Percentiles rank a stretch among this genome's conserved stretches.
Evolutionary conservation across 2,113 vertebrate genomes (phyloP).

Genomic region (Catagonus wagneri): DNA sequence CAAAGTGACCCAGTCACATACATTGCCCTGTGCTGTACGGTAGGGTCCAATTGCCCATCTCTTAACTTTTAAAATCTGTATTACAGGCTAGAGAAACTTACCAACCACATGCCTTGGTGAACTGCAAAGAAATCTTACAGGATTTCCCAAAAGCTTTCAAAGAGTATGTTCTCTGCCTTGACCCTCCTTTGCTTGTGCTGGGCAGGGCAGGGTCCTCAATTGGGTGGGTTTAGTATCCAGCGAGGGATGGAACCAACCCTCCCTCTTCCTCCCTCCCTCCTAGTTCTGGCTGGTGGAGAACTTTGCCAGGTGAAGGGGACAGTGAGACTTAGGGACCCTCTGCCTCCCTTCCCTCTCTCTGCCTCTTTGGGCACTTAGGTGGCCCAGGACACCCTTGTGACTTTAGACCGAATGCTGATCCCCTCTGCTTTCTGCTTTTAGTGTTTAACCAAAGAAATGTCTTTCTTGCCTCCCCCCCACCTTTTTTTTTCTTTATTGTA

Average conservation of each 20-base stretch:
- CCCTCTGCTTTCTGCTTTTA: not conserved
- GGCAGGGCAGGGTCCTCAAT: not conserved
- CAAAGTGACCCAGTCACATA: no score
- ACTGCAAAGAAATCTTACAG: not conserved
- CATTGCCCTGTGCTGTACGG: no score
- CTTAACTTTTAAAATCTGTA: not conserved
- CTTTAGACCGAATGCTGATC: accelerated
- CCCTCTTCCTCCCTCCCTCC: not conserved
- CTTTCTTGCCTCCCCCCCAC: accelerated
- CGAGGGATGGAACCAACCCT: not conserved
- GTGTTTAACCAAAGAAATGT: not conserved
- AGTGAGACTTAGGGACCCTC: accelerated
- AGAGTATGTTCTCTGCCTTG: not conserved
- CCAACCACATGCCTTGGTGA: not conserved
- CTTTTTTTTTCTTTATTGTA: not conserved
- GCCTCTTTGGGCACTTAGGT: not conserved
- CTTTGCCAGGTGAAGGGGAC: not conserved
- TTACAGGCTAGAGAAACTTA: not conserved
- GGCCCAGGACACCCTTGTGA: not conserved
- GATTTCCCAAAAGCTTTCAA: not conserved
- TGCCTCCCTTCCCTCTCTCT: not conserved
- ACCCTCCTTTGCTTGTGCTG: not conserved
- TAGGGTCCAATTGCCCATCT: no score
- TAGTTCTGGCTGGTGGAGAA: not conserved
- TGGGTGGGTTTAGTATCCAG: not conserved